Percentiles rank a stretch among this genome's conserved stretches.
These are phyloP conservation scores for Drosophila nigricruria DNA, from an alignment of 2,888 invertebrate genomes.

Conservation along the genomic window DNA sequence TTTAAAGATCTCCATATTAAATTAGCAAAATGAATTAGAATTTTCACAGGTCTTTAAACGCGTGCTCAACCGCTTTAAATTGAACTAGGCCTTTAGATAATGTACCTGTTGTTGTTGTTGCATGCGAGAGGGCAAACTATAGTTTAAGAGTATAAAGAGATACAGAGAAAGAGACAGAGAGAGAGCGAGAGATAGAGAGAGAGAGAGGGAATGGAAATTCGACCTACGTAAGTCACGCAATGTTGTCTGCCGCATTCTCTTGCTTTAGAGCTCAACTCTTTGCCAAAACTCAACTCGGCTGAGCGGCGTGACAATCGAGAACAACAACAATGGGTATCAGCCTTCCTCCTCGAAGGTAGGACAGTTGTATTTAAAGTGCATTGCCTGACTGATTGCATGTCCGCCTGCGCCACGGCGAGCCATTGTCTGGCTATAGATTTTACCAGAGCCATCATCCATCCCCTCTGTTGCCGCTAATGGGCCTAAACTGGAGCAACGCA, in stretches of 20 bases:
- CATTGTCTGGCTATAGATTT: slow-evolving; percentile 54
- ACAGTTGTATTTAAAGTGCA: slow-evolving; percentile 70
- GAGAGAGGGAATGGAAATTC: slow-evolving; percentile 20
- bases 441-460: slow-evolving; percentile 10
- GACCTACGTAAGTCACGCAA: slow-evolving; percentile 80
- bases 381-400: slow-evolving; percentile 78
- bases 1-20: slow-evolving; percentile 24
- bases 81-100: slow-evolving; percentile 69
- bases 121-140: slow-evolving; percentile 2
- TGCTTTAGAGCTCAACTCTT: slow-evolving; percentile 16
- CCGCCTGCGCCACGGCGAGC: slow-evolving; percentile 59
- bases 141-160: slow-evolving; percentile 1
- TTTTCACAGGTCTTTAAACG: slow-evolving; percentile 13
- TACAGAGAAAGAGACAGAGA: neutral
- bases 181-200: slow-evolving; percentile 5
- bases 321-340: slow-evolving; percentile 26
- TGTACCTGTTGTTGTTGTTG: slow-evolving; percentile 52
- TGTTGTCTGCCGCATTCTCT: slow-evolving; percentile 53
- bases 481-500: slow-evolving; percentile 79
- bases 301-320: slow-evolving; percentile 72
- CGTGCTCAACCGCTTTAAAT: slow-evolving; percentile 53
- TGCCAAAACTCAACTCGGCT: slow-evolving; percentile 42
- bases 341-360: slow-evolving; percentile 26
- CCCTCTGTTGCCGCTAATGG: slow-evolving; percentile 38
- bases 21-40: slow-evolving; percentile 11